Percentiles rank a stretch among this genome's conserved stretches.
Evolutionary conservation across 2,113 vertebrate genomes (phyloP).

Genomic region (Scortum barcoo): DNA sequence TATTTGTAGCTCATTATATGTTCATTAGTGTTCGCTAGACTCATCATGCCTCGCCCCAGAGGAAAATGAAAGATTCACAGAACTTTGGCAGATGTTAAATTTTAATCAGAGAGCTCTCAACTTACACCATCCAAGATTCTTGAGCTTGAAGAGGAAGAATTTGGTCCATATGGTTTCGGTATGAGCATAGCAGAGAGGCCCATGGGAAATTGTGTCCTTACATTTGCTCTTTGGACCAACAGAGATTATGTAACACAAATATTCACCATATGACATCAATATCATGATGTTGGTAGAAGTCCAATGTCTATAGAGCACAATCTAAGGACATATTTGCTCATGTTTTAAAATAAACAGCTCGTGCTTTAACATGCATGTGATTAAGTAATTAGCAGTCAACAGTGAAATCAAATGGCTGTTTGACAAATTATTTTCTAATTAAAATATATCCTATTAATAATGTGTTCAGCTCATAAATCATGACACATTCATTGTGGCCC

Average conservation of each 20-base stretch:
- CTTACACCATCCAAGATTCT: conserved; percentile 19
- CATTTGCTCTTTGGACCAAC: not conserved
- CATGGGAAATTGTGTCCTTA: not conserved
- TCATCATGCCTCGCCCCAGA: conserved; percentile 63
- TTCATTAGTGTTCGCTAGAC: conserved; percentile 72
- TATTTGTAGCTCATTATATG: conserved; percentile 79
- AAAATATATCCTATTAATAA: too few species aligned
- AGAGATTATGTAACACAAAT: not conserved
- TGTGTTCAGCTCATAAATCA: too few species aligned
- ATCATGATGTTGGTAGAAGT: too few species aligned
- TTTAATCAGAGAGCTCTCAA: conserved; percentile 74
- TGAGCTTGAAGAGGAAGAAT: conserved; percentile 12
- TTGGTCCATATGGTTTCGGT: not conserved
- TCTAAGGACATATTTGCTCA: not conserved
- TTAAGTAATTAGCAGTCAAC: too few species aligned
- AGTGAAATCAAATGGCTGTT: too few species aligned
- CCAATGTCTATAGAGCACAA: not conserved
- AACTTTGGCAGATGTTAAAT: conserved; percentile 78
- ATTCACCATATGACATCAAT: too few species aligned
- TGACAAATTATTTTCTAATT: too few species aligned
- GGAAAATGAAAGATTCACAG: conserved; percentile 80
- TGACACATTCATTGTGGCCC: too few species aligned
- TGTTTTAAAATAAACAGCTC: not conserved
- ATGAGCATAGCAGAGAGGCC: not conserved
- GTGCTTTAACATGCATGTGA: too few species aligned